These are phyloP conservation scores for Gryllus longicercus DNA, from an alignment of 2,888 invertebrate species.

Conservation along the genomic window DNA sequence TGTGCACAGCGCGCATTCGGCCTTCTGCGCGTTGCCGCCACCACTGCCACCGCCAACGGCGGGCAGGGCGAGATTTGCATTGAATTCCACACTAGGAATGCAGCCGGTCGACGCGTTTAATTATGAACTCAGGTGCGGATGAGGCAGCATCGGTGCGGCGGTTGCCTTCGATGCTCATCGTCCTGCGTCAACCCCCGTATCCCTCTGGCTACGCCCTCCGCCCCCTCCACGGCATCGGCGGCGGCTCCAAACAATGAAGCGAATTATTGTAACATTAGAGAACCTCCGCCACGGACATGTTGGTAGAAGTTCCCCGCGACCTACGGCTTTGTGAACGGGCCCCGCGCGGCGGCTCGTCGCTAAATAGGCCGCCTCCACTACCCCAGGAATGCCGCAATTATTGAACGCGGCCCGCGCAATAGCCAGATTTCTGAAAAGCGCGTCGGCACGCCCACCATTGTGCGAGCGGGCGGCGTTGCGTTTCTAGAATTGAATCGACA, in stretches of 20 bases:
- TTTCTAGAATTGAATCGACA: not conserved
- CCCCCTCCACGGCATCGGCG: too few species aligned
- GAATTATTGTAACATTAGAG: constrained; percentile 17
- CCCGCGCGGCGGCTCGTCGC: too few species aligned
- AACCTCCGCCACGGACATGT: not conserved
- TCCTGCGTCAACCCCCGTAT: too few species aligned
- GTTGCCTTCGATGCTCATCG: not conserved
- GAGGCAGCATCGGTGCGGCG: not conserved
- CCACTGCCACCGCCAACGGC: too few species aligned
- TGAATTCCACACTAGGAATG: not conserved
- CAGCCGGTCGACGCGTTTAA: not conserved
- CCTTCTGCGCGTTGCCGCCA: too few species aligned
- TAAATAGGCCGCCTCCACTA: too few species aligned
- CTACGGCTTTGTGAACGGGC: too few species aligned
- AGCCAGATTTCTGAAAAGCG: not conserved
- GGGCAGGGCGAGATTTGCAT: not conserved
- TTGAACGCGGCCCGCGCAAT: too few species aligned
- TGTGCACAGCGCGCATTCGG: too few species aligned
- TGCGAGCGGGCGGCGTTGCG: not conserved
- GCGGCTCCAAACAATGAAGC: not conserved
- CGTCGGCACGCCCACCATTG: not conserved
- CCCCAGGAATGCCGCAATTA: too few species aligned
- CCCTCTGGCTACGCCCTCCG: too few species aligned
- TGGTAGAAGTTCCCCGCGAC: not conserved
- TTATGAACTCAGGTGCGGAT: not conserved